phyloP scores from a whole-genome alignment of 2,888 invertebrate species.

The Eucriotettix oculatus region DNA sequence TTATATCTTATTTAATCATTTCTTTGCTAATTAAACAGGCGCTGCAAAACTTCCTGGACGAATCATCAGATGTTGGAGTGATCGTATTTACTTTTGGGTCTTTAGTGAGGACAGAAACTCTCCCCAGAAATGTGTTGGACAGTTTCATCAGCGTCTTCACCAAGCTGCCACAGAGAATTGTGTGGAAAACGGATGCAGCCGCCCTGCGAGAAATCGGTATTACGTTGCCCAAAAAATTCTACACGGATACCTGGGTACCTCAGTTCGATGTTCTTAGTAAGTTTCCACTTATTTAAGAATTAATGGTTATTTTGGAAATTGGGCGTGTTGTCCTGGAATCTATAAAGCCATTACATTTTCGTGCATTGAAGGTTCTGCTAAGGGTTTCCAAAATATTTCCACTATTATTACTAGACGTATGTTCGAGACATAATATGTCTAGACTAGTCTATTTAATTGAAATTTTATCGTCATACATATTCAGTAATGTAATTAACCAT shows the following conservation, averaged over 20 bases:
- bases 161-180: background rate
- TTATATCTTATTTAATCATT: too few species aligned
- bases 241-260: background rate
- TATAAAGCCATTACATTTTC: too few species aligned
- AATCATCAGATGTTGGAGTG: background rate
- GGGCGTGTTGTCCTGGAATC: too few species aligned
- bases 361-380: too few species aligned
- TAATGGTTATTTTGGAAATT: too few species aligned
- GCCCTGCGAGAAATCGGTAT: background rate
- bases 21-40: background rate
- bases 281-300: background rate
- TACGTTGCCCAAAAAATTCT: background rate
- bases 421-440: too few species aligned
- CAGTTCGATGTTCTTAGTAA: background rate
- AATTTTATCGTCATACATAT: too few species aligned
- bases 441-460: too few species aligned
- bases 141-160: background rate
- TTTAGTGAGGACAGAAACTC: background rate
- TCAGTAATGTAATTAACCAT: too few species aligned
- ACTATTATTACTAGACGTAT: too few species aligned
- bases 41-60: background rate
- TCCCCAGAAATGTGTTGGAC: background rate
- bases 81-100: conserved; percentile 1
- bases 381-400: too few species aligned
- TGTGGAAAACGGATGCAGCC: background rate